Evolutionary conservation across 1,140 invertebrate species (phyloP).

Genomic region (Lineus longissimus): DNA sequence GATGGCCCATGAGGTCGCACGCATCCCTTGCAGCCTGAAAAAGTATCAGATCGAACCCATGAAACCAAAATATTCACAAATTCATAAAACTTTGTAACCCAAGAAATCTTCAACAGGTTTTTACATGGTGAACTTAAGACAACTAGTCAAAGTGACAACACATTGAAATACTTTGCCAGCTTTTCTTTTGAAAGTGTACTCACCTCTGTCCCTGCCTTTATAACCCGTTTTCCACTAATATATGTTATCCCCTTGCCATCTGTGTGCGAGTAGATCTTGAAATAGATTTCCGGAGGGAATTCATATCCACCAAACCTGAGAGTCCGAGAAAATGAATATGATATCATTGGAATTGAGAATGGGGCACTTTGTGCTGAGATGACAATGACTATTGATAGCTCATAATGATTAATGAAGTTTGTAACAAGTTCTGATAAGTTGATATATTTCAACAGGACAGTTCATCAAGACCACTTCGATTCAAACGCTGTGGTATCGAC

Average conservation of each 20-base stretch:
- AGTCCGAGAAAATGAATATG: conserved; percentile 5
- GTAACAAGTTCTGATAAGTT: too few species aligned
- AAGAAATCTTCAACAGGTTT: too few species aligned
- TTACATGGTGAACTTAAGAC: too few species aligned
- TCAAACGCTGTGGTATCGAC: too few species aligned
- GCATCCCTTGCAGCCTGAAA: conserved; percentile 49
- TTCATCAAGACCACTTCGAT: too few species aligned
- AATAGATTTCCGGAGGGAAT: conserved; percentile 54
- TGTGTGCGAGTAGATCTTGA: conserved; percentile 46
- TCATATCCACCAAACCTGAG: conserved; percentile 51
- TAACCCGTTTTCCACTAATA: conserved; percentile 49
- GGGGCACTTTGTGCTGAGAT: too few species aligned
- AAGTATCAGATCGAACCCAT: neutral
- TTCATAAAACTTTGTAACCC: too few species aligned
- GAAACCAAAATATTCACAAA: neutral
- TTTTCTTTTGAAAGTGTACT: neutral
- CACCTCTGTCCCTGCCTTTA: conserved; percentile 47
- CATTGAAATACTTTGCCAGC: too few species aligned
- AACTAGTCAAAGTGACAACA: too few species aligned
- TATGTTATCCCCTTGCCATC: conserved; percentile 47
- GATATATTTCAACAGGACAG: too few species aligned
- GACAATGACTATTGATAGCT: too few species aligned
- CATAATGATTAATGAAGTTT: too few species aligned
- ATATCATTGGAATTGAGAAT: neutral
- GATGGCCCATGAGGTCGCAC: conserved; percentile 48